These are phyloP conservation scores for Turdus rufiventris DNA, from an alignment of 2,113 vertebrate genomes.

Conservation along the genomic window DNA sequence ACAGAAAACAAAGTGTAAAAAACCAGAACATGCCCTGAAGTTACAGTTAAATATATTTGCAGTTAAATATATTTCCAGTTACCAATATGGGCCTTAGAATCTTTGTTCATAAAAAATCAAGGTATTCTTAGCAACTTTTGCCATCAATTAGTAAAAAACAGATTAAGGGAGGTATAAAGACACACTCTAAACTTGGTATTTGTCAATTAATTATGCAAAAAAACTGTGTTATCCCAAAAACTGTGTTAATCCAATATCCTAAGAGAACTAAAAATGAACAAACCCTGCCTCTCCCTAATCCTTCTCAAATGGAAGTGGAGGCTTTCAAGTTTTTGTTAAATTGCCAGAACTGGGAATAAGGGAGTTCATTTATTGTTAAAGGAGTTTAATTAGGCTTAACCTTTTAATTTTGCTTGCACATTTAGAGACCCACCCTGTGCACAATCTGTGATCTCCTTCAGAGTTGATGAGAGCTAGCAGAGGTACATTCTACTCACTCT, in stretches of 20 bases:
- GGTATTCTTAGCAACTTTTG: not conserved
- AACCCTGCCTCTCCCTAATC: not conserved
- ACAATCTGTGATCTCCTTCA: not conserved
- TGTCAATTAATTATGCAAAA: not conserved
- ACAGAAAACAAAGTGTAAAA: not conserved
- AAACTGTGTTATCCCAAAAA: not conserved
- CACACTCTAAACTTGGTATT: not conserved
- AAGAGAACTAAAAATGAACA: not conserved
- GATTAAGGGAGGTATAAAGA: not conserved
- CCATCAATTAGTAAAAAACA: not conserved
- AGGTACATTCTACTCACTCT: fast-evolving
- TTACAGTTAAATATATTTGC: not conserved
- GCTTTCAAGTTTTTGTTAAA: not conserved
- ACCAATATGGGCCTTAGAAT: not conserved
- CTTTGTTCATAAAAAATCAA: not conserved
- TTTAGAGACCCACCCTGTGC: not conserved
- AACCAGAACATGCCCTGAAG: not conserved
- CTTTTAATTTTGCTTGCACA: not conserved
- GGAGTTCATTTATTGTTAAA: not conserved
- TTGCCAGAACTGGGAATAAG: not conserved
- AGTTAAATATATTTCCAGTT: not conserved
- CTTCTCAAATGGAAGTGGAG: not conserved
- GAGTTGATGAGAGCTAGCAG: not conserved
- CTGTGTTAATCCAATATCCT: not conserved
- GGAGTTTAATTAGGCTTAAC: not conserved